Evolutionary conservation across 1,140 invertebrate species (phyloP), one percentile per base, ranked within the genome.

Genomic region (Trialeurodes vaporariorum): DNA sequence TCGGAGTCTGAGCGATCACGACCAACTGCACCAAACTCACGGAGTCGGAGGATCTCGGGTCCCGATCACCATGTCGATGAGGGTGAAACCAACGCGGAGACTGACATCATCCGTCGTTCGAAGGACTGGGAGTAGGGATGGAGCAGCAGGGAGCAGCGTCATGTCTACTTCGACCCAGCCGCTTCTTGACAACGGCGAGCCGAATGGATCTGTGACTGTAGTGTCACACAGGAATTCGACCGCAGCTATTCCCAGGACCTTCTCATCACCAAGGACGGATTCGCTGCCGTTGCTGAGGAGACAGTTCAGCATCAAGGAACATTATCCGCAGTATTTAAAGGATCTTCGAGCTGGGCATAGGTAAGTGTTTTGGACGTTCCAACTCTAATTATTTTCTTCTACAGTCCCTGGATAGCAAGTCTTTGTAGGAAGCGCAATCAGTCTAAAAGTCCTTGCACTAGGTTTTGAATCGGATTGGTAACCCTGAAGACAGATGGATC

Each of bases 1-100:
- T 25, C 80, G 85, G 63, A 89, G 87, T 73, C 87, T 87, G 70
- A 88, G 86, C 72, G 86, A 88, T 71, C 86, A 86, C 24, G 86
- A 83, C 0, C 75, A 82, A 2, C 70, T 85, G n/a, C 72, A 70
- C 61, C 67, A 72, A 17, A 17, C 34, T 5, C 34, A 49, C 34
- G n/a, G 21, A 17, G 17, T 17, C 17, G 34, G 5, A 5, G 17
- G 5, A 17, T 5, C 17, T 5, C 5, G 5, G 5, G 34, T 49
- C 34, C 34, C 34, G 5, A 17, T 49, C 5, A 49, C 34, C 34
- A 49, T 49, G 34, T 49, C 34, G 5, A 49, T 49, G 34, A 5
- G 34, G 5, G 5, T 49, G 34, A 49, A 49, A 17, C 34, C 34
- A 5, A 49, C 5, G 5, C 34, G 34, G 5, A 5, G 34, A 17